Base-by-base conservation (phyloP, 2,797 vertebrate genomes). In the Myiothlypis coronata region DNA sequence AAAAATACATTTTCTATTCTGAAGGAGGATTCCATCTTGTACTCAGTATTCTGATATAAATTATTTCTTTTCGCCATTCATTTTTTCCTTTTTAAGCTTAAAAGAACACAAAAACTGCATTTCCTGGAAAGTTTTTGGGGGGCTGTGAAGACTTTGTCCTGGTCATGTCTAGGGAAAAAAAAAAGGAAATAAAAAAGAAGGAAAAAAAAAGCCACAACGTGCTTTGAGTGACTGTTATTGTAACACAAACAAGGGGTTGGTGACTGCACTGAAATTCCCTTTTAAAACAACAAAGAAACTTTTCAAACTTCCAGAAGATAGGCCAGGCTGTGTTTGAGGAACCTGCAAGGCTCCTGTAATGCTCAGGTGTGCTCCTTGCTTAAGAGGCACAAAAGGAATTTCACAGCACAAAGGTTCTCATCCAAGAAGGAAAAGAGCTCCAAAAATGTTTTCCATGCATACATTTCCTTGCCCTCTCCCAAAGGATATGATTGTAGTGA, bases 51-150 rank as follows among this genome's bases (percentile, higher is more conserved):
- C 20, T 64, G 13, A 52, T 53, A 14, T 3, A 52, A 68, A n/a
- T 1, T 0, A 49, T 35, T 71, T 64, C 4, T 70, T 59, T 52
- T 8, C 2, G 2, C 18, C 11, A 11, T 32, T 53, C 7, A 7
- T 12, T 26, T 87, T 72, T 75, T 39, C 46, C 14, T 93, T 87
- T 85, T 76, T 41, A 50, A 88, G 37, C 30, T 49, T 41, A 23
- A 78, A 83, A 59, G 5, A 56, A 49, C 22, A 64, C 14, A 41
- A 82, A 4, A 43, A 13, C 8, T 83, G 39, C 39, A 61, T 32
- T 20, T 59, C n/a, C 61, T 65, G 20, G 12, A 18, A 80, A 60
- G 14, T 12, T 57, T 72, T 5, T 2, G 4, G 9, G 18, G 27
- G 24, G 14, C 12, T 64, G 28, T 64, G 18, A 49, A 64, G 87